Base-by-base conservation (phyloP, 2,113 vertebrate species). In the Anhinga anhinga region DNA sequence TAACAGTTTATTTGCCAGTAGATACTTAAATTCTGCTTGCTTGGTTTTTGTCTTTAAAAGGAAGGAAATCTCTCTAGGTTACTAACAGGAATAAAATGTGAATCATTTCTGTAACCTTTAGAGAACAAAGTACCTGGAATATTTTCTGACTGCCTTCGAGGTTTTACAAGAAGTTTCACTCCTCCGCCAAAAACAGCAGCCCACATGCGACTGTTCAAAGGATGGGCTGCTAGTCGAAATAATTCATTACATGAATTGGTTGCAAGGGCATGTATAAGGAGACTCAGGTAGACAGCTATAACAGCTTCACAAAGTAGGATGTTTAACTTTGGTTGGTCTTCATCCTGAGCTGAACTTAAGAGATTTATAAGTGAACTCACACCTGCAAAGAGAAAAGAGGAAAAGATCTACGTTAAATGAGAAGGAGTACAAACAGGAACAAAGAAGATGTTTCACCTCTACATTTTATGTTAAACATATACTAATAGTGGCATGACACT, bases 111-210 rank as follows among this genome's bases (percentile, higher is more conserved):
- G 9, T 9, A 44, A 13, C 8, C 47, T 45, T 22, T 7, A 56
- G 25, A n/a, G 55, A 86, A 65, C 18, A 32, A 22, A 2, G 40
- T 98, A 99, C 99, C 99, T 98, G 99, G 98, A 91, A 99, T 98
- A 82, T 95, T 98, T 92, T 99, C 99, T 3, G 98, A 98, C 59
- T 98, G 98, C 79, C 99, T 98, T 88, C 99, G 99, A 90, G 99
- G 99, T 87, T 99, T 99, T 71, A 99, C 98, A 7, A 99, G 97
- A 87, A 99, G 98, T 96, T 99, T 99, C 20, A 98, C 99, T 20
- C 99, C 99, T 25, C 99, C 99, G 0, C 99, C 99, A 74, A 99
- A 99, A 52, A 99, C 98, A 2, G 99, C 99, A 3, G 99, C 99
- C 99, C 99, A 99, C 99, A 99, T 99, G 85, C 99, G 98, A 89